A percentile compares a stretch with the other conserved stretches of the same genome.
phyloP scores from a whole-genome alignment of 2,797 vertebrate genomes.

The Hapalemur alaotrensis region DNA sequence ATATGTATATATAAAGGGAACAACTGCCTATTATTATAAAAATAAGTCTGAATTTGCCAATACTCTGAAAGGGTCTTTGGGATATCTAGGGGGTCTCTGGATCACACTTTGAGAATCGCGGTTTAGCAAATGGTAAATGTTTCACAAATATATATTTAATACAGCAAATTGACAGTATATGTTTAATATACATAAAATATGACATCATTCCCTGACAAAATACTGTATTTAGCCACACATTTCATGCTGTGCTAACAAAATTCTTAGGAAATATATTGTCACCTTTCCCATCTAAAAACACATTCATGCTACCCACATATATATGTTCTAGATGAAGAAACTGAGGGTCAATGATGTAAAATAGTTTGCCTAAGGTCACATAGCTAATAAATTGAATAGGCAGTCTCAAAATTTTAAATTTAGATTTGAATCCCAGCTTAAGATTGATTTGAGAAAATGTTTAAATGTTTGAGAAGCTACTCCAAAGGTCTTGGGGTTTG shows the following conservation, averaged over 20 bases:
- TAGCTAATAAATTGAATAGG: not conserved
- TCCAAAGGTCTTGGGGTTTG: not conserved
- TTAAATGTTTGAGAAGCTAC: not conserved
- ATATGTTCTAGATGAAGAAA: not conserved
- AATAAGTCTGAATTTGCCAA: not conserved
- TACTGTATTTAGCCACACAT: not conserved
- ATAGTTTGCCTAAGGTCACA: not conserved
- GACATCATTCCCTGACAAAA: not conserved
- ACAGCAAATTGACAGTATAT: not conserved
- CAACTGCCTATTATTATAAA: not conserved
- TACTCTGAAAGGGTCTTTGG: not conserved
- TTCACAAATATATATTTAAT: not conserved
- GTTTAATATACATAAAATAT: not conserved
- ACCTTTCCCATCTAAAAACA: not conserved
- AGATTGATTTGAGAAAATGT: not conserved
- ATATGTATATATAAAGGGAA: not conserved
- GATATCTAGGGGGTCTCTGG: not conserved
- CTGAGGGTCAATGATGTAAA: not conserved
- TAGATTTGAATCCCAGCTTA: not conserved
- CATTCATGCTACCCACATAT: not conserved
- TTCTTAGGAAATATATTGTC: not conserved
- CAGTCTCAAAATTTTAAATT: not conserved
- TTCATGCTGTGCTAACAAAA: not conserved
- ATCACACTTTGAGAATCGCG: not conserved
- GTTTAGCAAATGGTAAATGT: not conserved